Evolutionary conservation across 1,140 invertebrate genomes (phyloP).

Genomic region (Harpegnathos saltator): DNA sequence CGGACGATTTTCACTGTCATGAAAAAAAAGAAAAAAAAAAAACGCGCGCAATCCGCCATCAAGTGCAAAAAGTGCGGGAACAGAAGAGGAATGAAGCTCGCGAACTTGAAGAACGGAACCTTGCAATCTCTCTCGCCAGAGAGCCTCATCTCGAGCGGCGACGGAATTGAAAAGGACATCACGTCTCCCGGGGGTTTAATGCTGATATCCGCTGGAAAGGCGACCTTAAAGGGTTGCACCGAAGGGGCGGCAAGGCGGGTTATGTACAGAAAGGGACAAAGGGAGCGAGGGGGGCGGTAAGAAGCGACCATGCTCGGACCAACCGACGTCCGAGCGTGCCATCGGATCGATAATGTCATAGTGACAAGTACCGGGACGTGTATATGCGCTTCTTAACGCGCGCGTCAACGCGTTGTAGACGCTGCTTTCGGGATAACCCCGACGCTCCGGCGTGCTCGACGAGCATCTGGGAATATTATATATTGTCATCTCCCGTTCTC

Average conservation of each 20-base stretch:
- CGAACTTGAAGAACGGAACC: conserved; percentile 27
- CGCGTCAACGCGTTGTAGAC: not conserved
- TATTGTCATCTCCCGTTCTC: not conserved
- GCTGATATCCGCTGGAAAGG: conserved; percentile 71
- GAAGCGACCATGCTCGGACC: conserved; percentile 74
- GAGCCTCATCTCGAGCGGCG: conserved; percentile 18
- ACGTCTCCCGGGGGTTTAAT: conserved; percentile 66
- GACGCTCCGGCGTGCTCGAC: not conserved
- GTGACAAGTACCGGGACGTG: conserved; percentile 74
- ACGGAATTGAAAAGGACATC: conserved; percentile 57
- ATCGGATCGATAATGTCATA: conserved; percentile 79
- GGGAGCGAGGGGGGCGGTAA: conserved; percentile 66
- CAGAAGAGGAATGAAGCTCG: conserved; percentile 32
- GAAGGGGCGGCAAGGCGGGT: conserved; percentile 64
- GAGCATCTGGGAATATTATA: not conserved
- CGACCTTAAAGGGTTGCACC: conserved; percentile 75
- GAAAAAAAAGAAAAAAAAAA: not conserved
- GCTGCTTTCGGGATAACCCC: not conserved
- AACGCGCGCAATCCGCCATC: not conserved
- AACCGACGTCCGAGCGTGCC: conserved; percentile 72
- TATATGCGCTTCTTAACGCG: conserved; percentile 59
- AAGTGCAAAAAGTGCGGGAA: conserved; percentile 19
- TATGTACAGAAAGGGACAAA: conserved; percentile 65
- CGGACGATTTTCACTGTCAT: not conserved
- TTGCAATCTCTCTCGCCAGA: conserved; percentile 25